Base-by-base conservation (phyloP, 2,113 vertebrate genomes). In the Dascyllus trimaculatus region DNA sequence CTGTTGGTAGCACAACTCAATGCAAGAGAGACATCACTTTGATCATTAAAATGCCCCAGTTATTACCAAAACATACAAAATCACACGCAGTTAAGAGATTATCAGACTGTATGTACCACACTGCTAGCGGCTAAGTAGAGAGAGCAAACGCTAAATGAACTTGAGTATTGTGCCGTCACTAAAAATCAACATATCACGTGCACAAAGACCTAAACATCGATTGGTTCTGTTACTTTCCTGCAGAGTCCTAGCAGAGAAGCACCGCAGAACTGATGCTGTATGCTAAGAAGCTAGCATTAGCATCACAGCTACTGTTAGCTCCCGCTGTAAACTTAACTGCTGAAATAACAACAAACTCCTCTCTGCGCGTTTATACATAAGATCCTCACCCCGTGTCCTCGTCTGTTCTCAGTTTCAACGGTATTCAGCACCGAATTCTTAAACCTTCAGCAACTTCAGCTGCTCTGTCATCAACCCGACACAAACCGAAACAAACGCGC, bases 221-320 rank as follows among this genome's bases (percentile, higher is more conserved):
- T 15, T 5, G 19, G 2, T 15, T 17, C 1, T 0, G 11, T 56
- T 22, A 45, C 10, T 60, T 54, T 49, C 2, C 13, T 53, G 24
- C 51, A 3, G 17, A 15, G 32, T 1, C 11, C 5, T 2, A 1
- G 78, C 10, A 46, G 13, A 62, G 8, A 43, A 71, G 14, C 64
- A n/a, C 18, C 7, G 2, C 4, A 43, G 8, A 66, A 19, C 11
- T 22, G 54, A 66, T 17, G 52, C 49, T 58, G 10, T 14, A 78
- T 40, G 60, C 49, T 26, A 8, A 61, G 56, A 73, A 13, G 86
- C 85, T 90, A 86, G 63, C 57, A 45, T 58, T 90, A 89, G 90
- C 88, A 22, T 17, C 38, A 18, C 24, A 22, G 87, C 84, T 79
- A 61, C 7, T 0, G 43, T 38, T n/a, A 71, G 58, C 75, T 35